Base-by-base conservation (phyloP, 2,113 vertebrate species). In the Parotia lawesii region DNA sequence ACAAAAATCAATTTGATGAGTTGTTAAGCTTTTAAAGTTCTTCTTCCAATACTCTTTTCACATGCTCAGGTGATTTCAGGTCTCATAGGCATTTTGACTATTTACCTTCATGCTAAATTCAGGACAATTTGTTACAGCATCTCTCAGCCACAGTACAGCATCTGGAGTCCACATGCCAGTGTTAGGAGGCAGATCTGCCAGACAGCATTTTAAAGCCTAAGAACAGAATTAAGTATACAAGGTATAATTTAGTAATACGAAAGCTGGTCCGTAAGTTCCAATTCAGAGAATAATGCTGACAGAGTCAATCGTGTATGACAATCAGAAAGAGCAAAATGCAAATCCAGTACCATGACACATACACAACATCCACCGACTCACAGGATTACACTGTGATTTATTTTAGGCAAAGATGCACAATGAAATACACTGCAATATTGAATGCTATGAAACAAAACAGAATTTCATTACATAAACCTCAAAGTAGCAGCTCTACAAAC, bases 101-200 rank as follows among this genome's bases (percentile, higher is more conserved):
- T 71, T 95, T 96, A 99, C 99, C 98, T 98, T 99, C 96, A 99
- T 98, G 97, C 97, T 99, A 89, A 98, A 99, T 89, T 98, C 97
- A 7, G 97, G 92, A 91, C 97, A 97, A 71, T 96, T 98, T 75
- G 98, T 83, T 53, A 99, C 96, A 31, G 97, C 96, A 83, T 99
- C 97, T 97, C 98, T 98, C 61, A 99, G 90, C 98, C 98, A 98
- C 82, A 97, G 93, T 33, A 99, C 97, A 33, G 98, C 98, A 87
- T 99, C 98, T 62, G 98, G 98, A 64, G 98, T 98, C 99, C 99
- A 99, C 95, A 98, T 98, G 84, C 97, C 97, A 90, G 97, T 97
- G 77, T 98, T 97, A 45, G 97, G 96, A 12, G 97, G 96, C 73
- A 99, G 80, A 74, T 98, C 98, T 38, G 98, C 98, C 58, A 99